Conservation (phyloP, 1,140 invertebrate genomes). For the Drosophila littoralis region DNA sequence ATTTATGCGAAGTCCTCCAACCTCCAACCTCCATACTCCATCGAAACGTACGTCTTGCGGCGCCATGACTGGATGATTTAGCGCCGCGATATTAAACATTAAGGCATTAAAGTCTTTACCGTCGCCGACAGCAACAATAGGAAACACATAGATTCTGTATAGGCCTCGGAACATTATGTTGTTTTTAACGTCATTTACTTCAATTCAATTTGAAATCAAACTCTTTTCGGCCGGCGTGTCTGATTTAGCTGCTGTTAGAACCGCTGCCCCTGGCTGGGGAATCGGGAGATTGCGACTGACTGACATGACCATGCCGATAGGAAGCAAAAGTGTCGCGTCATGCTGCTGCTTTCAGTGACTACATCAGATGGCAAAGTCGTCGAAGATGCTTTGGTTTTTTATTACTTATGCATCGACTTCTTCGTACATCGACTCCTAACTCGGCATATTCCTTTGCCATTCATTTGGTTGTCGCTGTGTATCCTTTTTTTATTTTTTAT, state of each 20-base stretch:
- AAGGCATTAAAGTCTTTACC: constrained; percentile 63
- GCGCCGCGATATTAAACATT: constrained; percentile 72
- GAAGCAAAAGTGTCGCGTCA: constrained; percentile 74
- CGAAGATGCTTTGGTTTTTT: constrained; percentile 53
- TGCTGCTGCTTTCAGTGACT: constrained; percentile 53
- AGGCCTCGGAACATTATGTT: constrained; percentile 31
- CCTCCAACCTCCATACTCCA: not conserved
- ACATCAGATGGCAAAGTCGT: constrained; percentile 60
- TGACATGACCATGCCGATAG: constrained; percentile 73
- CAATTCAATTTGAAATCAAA: constrained; percentile 81
- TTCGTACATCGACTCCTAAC: constrained; percentile 15
- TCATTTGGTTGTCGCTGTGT: constrained; percentile 43
- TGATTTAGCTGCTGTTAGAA: not conserved
- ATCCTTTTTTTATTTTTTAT: constrained; percentile 59
- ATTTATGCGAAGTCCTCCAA: constrained; percentile 35
- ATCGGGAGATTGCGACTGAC: constrained; percentile 29
- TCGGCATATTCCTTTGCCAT: constrained; percentile 43
- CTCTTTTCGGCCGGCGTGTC: constrained; percentile 53
- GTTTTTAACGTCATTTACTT: constrained; percentile 80
- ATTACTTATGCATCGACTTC: constrained; percentile 18
- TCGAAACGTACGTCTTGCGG: constrained; percentile 48
- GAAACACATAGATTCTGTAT: constrained; percentile 31
- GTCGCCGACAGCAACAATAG: not conserved
- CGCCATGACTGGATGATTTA: constrained; percentile 72
- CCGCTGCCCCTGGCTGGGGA: not conserved